These are phyloP conservation scores for Drosophila lini DNA, from an alignment of 1,140 invertebrate species.

Conservation along the genomic window DNA sequence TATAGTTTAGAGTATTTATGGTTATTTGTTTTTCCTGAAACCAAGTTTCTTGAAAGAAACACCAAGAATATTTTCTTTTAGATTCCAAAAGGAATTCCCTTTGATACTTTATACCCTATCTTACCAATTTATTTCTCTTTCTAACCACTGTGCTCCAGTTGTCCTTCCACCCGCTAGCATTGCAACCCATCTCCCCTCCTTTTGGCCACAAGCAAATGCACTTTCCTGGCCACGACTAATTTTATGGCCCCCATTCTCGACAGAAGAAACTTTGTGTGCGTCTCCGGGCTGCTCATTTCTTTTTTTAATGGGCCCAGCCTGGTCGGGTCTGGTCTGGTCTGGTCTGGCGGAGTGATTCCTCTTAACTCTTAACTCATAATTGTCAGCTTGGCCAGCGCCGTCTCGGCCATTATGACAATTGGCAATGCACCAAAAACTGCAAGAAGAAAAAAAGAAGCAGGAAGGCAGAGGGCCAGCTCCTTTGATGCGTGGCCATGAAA, in stretches of 20 bases:
- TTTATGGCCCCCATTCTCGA: slow-evolving; percentile 62
- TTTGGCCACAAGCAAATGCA: slow-evolving; percentile 65
- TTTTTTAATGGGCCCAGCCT: slow-evolving; percentile 64
- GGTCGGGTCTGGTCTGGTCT: slow-evolving; percentile 1
- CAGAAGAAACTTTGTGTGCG: slow-evolving; percentile 69
- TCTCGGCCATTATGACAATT: slow-evolving; percentile 78
- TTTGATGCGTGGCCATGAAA: slow-evolving; percentile 47
- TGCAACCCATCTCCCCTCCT: neutral
- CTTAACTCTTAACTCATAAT: slow-evolving; percentile 75
- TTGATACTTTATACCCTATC: neutral
- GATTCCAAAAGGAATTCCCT: neutral
- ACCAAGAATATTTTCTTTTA: too few species aligned
- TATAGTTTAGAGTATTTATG: too few species aligned
- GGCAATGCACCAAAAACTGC: slow-evolving; percentile 64
- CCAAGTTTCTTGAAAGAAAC: neutral
- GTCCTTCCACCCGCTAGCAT: neutral
- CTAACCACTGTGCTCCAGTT: neutral
- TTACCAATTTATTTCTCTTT: neutral
- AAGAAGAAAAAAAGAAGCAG: neutral
- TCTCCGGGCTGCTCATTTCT: slow-evolving; percentile 51
- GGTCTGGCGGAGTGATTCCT: slow-evolving; percentile 68
- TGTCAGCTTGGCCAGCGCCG: slow-evolving; percentile 69
- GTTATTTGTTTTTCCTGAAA: neutral
- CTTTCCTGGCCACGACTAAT: slow-evolving; percentile 77
- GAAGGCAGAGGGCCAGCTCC: slow-evolving; percentile 29